Evolutionary conservation across 2,797 vertebrate species (phyloP).

Genomic region (Smutsia gigantea): DNA sequence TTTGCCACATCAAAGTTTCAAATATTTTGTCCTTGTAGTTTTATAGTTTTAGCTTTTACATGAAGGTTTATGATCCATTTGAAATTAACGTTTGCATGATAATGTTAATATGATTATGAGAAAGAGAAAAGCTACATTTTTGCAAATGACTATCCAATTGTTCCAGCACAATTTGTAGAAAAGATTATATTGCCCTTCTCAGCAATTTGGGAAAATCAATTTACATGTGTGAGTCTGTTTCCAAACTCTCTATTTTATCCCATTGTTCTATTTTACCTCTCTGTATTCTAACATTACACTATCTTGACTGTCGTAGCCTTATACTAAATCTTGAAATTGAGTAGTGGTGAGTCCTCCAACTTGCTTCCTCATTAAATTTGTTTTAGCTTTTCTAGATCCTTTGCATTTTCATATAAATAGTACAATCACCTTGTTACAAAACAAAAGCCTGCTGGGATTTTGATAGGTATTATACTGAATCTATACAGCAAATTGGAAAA

Average conservation of each 20-base stretch:
- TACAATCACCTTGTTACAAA: background rate
- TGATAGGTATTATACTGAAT: background rate
- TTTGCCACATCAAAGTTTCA: background rate
- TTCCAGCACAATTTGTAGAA: background rate
- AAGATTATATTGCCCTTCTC: background rate
- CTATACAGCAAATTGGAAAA: background rate
- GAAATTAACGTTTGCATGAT: background rate
- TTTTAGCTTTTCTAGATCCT: background rate
- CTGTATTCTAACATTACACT: background rate
- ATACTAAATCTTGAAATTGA: background rate
- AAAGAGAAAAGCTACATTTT: background rate
- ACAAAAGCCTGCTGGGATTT: background rate
- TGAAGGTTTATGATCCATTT: background rate
- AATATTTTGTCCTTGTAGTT: background rate
- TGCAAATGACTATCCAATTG: background rate
- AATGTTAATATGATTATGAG: background rate
- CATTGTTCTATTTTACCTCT: background rate
- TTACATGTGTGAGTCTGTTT: background rate
- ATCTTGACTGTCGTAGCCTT: background rate
- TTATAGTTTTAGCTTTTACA: background rate
- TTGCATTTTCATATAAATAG: background rate
- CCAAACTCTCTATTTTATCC: background rate
- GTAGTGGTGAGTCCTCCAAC: background rate
- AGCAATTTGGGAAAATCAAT: background rate
- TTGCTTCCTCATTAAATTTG: background rate